Base-by-base conservation (phyloP, 2,888 invertebrate genomes). In the Fabriciana adippe region DNA sequence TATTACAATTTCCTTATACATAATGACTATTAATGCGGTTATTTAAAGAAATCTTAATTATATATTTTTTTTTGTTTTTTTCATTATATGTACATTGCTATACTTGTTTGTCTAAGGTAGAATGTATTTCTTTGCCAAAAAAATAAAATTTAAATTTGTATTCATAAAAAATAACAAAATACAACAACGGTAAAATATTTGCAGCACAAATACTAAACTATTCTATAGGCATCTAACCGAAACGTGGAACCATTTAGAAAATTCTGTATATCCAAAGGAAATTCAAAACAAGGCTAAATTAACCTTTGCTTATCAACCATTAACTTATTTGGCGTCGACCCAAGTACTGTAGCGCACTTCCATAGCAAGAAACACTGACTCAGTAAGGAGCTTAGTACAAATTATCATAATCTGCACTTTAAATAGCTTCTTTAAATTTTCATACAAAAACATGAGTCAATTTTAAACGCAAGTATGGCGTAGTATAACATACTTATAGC, bases 251-350 rank as follows among this genome's bases (percentile, higher is more conserved):
- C 59, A 57, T 48, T 59, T 59, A 59, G 47, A 65, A 65, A 65
- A 59, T 65, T 65, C 53, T 57, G 21, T 51, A 57, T 45, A 53
- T 57, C 45, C 45, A 26, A 45, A 41, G 57, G 51, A 65, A 51
- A 51, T 57, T 66, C 51, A 67, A 62, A 62, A 62, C 55, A 67
- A 62, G 81, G 84, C 81, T 82, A 84, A 81, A 81, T 86, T 86
- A 86, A 85, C 86, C 84, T 80, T 79, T 75, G 81, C 81, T 86
- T 87, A 88, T 87, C 86, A 86, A 80, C 81, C 81, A 81, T 83
- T 86, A 80, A 82, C 83, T 85, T 79, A 85, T 87, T 88, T 88
- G 87, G 88, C 85, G 45, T 6, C 64, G 35, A 72, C 87, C 88
- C 88, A 86, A 79, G 79, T 21, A 16, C 59, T 54, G 54, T 54